These are phyloP conservation scores for Hymenopus coronatus DNA, from an alignment of 2,888 invertebrate species.

Conservation along the genomic window DNA sequence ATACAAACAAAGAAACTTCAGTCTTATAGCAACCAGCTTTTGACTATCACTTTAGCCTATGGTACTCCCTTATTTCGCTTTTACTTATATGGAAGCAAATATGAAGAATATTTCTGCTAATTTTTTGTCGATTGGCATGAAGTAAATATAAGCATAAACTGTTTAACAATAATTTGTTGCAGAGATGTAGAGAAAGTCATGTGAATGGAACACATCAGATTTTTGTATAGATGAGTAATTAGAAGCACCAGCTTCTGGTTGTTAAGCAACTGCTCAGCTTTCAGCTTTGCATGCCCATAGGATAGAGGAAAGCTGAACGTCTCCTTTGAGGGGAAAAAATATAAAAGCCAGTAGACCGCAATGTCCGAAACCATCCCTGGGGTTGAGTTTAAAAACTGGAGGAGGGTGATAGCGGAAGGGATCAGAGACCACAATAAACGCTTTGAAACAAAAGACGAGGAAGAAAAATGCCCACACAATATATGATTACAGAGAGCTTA, in stretches of 20 bases:
- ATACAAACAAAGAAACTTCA: too few relatives aligned
- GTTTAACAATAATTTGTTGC: too few relatives aligned
- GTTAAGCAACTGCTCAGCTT: background rate
- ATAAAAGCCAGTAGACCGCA: background rate
- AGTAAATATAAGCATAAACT: too few relatives aligned
- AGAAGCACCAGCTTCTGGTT: background rate
- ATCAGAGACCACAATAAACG: background rate
- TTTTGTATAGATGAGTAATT: background rate
- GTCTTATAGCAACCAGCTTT: too few relatives aligned
- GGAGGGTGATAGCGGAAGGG: background rate
- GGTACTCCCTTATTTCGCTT: too few relatives aligned
- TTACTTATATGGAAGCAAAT: too few relatives aligned
- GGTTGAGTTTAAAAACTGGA: background rate
- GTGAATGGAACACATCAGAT: too few relatives aligned
- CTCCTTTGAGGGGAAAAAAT: background rate
- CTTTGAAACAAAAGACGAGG: background rate
- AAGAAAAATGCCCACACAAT: background rate
- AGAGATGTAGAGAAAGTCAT: too few relatives aligned
- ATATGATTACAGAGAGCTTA: background rate
- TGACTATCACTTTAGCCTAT: too few relatives aligned
- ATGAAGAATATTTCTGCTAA: too few relatives aligned
- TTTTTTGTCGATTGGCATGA: too few relatives aligned
- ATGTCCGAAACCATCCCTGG: background rate
- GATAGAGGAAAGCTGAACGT: background rate
- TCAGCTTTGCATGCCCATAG: background rate